Base-by-base conservation (phyloP, 1,140 invertebrate genomes). In the Drosophila tani region DNA sequence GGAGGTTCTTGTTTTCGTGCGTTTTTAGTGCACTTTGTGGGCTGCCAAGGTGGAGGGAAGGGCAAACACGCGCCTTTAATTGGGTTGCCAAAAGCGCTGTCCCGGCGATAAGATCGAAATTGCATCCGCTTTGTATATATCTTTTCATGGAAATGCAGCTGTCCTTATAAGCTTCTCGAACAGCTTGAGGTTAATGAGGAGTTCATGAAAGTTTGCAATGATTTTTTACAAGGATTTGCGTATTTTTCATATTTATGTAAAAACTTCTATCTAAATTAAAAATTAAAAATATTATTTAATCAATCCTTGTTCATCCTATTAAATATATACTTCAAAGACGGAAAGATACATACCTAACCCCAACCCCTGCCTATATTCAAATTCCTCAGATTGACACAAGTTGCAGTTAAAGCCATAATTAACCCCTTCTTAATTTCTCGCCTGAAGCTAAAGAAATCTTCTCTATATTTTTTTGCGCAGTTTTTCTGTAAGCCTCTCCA, bases 21-120 rank as follows among this genome's bases (percentile, higher is more conserved):
- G 17, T 55, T 55, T 53, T 38, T 55, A 9, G 21, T 21, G 58
- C 53, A 60, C 21, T 14, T n/a, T 6, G 9, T 24, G 43, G 45
- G 8, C 32, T 3, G 19, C 27, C 5, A 9, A 32, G 6, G 27
- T 29, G 29, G 7, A 21, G 65, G 68, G 50, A 69, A 35, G 65
- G 65, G 49, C 49, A 69, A 43, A 68, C 69, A 82, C 70, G 75
- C 47, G 81, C 57, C 58, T 27, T 73, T 84, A 85, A 84, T 84
- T 85, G 81, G 76, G 63, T 67, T 77, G 71, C 67, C 46, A 71
- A 71, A 73, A 73, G 53, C 56, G 63, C 40, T 63, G 58, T 7
- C 4, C 57, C 12, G 3, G 38, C 45, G 76, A 84, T 81, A 68
- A 24, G 66, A 83, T 80, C 59, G 41, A 56, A 75, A 75, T 75